A percentile compares a stretch with the other conserved stretches of the same genome.
Evolutionary conservation across 1,140 invertebrate genomes (phyloP).

Genomic region (Rhyacophila brunnea): DNA sequence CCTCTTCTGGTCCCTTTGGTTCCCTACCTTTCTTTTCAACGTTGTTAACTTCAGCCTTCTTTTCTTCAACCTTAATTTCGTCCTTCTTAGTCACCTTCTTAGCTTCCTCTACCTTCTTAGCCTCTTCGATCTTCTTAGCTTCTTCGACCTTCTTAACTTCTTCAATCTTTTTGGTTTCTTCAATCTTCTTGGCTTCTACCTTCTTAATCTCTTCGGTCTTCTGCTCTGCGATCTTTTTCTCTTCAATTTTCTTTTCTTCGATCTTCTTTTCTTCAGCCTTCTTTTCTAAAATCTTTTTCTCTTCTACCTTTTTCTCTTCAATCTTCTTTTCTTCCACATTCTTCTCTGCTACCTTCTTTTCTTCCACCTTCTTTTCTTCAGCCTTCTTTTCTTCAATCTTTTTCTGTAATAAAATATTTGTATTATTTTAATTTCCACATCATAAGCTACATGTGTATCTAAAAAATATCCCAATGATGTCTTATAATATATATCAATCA

Average conservation of each 20-base stretch:
- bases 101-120: conserved; percentile 40
- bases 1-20: conserved; percentile 43
- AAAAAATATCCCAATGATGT: background rate
- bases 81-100: conserved; percentile 33
- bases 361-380: conserved; percentile 48
- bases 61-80: conserved; percentile 38
- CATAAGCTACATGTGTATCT: background rate
- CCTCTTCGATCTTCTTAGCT: conserved; percentile 41
- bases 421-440: conserved; percentile 28
- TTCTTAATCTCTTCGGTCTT: conserved; percentile 52
- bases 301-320: conserved; percentile 44
- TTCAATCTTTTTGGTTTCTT: conserved; percentile 45
- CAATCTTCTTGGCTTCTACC: conserved; percentile 48
- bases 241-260: conserved; percentile 48
- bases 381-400: conserved; percentile 43
- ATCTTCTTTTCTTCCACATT: conserved; percentile 42
- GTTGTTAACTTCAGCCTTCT: conserved; percentile 35
- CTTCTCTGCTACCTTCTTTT: conserved; percentile 43
- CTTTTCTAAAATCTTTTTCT: conserved; percentile 48
- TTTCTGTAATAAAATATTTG: conserved; percentile 35
- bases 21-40: conserved; percentile 38
- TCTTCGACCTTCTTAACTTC: conserved; percentile 45
- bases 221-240: conserved; percentile 53
- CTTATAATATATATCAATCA: background rate
- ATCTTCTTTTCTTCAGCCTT: conserved; percentile 46